Percentiles rank a stretch among this genome's conserved stretches.
These are phyloP conservation scores for Pemphigus obesinymphae DNA, from an alignment of 1,140 invertebrate species.

Conservation along the genomic window DNA sequence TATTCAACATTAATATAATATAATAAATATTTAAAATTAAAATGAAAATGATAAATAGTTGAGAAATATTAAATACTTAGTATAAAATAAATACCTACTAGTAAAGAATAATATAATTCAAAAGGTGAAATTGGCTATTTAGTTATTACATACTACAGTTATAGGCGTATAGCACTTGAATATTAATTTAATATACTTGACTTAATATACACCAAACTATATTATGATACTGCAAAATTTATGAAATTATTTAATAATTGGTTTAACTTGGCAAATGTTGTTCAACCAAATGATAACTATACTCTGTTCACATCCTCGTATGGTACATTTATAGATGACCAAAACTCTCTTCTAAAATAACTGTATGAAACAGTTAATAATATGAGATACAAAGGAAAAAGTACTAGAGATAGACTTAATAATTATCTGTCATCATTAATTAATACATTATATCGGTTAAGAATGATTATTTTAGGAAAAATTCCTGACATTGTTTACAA, in stretches of 20 bases:
- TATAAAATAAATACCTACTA: too few relatives aligned
- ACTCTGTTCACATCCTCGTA: neutral
- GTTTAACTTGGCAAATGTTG: neutral
- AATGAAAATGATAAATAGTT: too few relatives aligned
- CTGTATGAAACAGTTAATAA: neutral
- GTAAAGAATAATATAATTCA: too few relatives aligned
- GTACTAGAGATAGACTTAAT: neutral
- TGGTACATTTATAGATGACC: neutral
- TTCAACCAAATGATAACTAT: neutral
- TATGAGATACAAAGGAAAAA: neutral
- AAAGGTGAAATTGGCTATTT: too few relatives aligned
- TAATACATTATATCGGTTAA: neutral
- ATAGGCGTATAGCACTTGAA: too few relatives aligned
- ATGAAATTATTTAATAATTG: neutral
- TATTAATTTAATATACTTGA: too few relatives aligned
- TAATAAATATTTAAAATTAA: too few relatives aligned
- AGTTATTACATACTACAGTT: too few relatives aligned
- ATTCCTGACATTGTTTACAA: too few relatives aligned
- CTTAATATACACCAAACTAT: neutral
- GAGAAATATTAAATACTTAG: too few relatives aligned
- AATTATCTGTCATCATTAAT: neutral
- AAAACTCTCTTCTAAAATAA: neutral
- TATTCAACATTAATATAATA: too few relatives aligned
- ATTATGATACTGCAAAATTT: neutral
- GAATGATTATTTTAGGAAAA: neutral